Percentiles rank a stretch among this genome's conserved stretches.
These are phyloP conservation scores for Sebastes hubbsi DNA, from an alignment of 2,797 vertebrate genomes.

Conservation along the genomic window DNA sequence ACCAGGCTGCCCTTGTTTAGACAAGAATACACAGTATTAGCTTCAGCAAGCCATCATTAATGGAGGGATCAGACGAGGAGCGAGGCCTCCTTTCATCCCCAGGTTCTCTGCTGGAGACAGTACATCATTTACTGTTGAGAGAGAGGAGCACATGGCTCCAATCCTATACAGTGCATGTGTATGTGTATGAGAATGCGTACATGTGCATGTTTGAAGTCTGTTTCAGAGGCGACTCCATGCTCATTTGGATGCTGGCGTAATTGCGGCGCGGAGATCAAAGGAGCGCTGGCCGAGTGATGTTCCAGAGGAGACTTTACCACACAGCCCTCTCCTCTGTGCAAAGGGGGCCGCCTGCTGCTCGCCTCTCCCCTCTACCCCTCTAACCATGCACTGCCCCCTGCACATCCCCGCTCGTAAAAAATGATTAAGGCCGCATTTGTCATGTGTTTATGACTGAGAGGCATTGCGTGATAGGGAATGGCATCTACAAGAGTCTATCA, in stretches of 20 bases:
- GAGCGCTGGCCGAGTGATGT: constrained; percentile 93
- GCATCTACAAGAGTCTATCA: constrained; percentile 90
- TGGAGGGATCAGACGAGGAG: constrained; percentile 80
- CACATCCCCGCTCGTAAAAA: constrained; percentile 99
- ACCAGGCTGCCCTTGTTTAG: constrained; percentile 75
- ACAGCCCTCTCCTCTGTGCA: constrained; percentile 92
- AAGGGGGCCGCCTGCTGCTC: constrained; percentile 86
- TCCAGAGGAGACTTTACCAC: constrained; percentile 95
- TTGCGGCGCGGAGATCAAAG: constrained; percentile 99
- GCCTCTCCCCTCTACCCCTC: constrained; percentile 92
- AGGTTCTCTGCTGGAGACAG: constrained; percentile 81
- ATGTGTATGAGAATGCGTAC: constrained; percentile 80
- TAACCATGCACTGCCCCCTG: constrained; percentile 95
- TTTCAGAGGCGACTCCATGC: constrained; percentile 84
- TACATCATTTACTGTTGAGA: constrained; percentile 81
- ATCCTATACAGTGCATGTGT: constrained; percentile 76
- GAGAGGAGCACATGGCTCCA: constrained; percentile 81
- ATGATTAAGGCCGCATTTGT: constrained; percentile 99
- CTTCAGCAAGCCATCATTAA: constrained; percentile 81
- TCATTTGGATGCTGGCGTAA: constrained; percentile 94
- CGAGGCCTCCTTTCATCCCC: constrained; percentile 80
- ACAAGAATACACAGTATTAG: constrained; percentile 78
- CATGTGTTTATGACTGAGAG: constrained; percentile 98
- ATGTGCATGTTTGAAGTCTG: constrained; percentile 85
- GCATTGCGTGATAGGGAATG: constrained; percentile 94